phyloP scores from a whole-genome alignment of 2,113 vertebrate species.

The Chloebia gouldiae region DNA sequence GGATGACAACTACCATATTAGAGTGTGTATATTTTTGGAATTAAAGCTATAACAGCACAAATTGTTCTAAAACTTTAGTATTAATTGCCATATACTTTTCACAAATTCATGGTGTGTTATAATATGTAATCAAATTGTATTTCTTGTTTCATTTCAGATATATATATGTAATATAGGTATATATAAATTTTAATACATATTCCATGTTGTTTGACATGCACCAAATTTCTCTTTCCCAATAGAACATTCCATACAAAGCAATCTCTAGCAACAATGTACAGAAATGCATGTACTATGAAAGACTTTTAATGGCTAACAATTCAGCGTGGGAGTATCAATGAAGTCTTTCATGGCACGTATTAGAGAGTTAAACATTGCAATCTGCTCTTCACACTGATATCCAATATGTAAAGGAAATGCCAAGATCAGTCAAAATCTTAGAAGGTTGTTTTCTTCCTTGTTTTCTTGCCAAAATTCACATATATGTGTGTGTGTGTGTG shows the following conservation, averaged over 20 bases:
- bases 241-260: constrained; percentile 48
- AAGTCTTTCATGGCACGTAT: constrained; percentile 62
- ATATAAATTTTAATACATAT: background rate
- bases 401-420: constrained; percentile 24
- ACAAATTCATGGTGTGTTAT: background rate
- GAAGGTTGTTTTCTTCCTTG: background rate
- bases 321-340: constrained; percentile 33
- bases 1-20: constrained; percentile 22
- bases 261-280: constrained; percentile 34
- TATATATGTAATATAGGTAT: background rate
- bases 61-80: background rate
- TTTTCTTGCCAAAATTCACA: constrained; percentile 24
- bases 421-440: constrained; percentile 50
- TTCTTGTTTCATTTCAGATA: background rate
- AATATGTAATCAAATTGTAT: background rate
- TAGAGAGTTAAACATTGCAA: constrained; percentile 64
- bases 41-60: background rate
- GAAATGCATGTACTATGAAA: constrained; percentile 38
- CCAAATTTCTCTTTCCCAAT: constrained; percentile 49
- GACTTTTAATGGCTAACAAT: constrained; percentile 58
- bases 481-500: too few relatives aligned
- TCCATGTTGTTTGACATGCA: constrained; percentile 40
- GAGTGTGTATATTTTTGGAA: constrained; percentile 7
- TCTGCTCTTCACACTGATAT: constrained; percentile 50
- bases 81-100: constrained; percentile 20